phyloP scores from a whole-genome alignment of 1,140 invertebrate species.

The Anoplophora glabripennis region DNA sequence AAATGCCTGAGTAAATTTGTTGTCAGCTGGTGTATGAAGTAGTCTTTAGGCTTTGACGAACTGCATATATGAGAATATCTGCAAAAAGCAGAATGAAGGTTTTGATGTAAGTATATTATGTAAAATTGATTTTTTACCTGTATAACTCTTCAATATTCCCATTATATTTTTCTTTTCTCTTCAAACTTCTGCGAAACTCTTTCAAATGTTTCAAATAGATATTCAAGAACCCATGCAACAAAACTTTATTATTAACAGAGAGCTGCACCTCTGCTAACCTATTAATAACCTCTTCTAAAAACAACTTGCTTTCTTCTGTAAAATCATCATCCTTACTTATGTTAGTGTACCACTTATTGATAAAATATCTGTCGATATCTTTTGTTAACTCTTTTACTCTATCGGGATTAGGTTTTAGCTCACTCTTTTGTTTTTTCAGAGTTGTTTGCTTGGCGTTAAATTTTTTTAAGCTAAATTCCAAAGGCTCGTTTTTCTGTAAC shows the following conservation, averaged over 20 bases:
- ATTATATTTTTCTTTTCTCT: slow-evolving; percentile 49
- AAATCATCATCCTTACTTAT: slow-evolving; percentile 41
- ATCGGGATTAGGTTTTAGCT: slow-evolving; percentile 25
- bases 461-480: slow-evolving; percentile 2
- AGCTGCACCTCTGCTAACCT: slow-evolving; percentile 35
- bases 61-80: slow-evolving; percentile 51
- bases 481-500: slow-evolving; percentile 25
- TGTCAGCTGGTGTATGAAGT: slow-evolving; percentile 57
- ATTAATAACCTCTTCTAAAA: slow-evolving; percentile 39
- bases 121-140: slow-evolving; percentile 28
- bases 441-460: neutral
- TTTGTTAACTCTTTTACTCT: slow-evolving; percentile 30
- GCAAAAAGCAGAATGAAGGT: slow-evolving; percentile 20
- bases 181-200: slow-evolving; percentile 55
- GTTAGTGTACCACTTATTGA: slow-evolving; percentile 43
- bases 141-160: slow-evolving; percentile 45
- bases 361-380: slow-evolving; percentile 42
- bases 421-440: neutral
- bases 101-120: neutral
- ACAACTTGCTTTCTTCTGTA: slow-evolving; percentile 32
- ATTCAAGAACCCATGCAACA: slow-evolving; percentile 48
- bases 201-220: slow-evolving; percentile 55
- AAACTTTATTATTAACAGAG: slow-evolving; percentile 32
- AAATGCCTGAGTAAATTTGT: slow-evolving; percentile 60
- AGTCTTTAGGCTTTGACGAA: slow-evolving; percentile 52